Percentiles rank a stretch among this genome's conserved stretches.
phyloP scores from a whole-genome alignment of 2,797 vertebrate genomes.

The Harpagifer antarcticus region DNA sequence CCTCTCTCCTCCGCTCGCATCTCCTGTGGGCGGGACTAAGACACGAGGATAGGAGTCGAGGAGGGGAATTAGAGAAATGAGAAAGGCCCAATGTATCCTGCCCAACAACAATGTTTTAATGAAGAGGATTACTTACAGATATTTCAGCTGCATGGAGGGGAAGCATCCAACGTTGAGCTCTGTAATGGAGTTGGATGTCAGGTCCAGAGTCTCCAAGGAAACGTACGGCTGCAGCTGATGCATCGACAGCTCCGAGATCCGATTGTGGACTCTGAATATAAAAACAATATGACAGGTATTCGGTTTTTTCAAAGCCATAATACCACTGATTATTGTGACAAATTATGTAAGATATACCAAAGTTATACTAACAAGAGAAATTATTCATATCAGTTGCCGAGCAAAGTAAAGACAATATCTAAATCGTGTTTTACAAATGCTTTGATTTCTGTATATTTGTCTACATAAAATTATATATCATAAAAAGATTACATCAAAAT shows the following conservation, averaged over 20 bases:
- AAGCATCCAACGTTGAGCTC: constrained; percentile 93
- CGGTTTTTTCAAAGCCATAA: constrained; percentile 12
- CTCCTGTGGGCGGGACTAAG: too few relatives aligned
- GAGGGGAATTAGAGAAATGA: too few relatives aligned
- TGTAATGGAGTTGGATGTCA: constrained; percentile 94
- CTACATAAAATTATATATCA: not conserved
- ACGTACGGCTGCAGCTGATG: constrained; percentile 90
- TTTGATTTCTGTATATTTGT: not conserved
- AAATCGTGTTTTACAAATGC: not conserved
- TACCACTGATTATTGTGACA: not conserved
- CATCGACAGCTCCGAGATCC: constrained; percentile 89
- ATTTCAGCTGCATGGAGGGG: constrained; percentile 94
- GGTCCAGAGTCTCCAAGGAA: constrained; percentile 92
- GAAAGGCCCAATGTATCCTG: too few relatives aligned
- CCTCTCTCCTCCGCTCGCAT: too few relatives aligned
- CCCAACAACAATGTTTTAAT: not conserved
- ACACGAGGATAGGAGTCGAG: too few relatives aligned
- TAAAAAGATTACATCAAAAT: not conserved
- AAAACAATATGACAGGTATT: constrained; percentile 17
- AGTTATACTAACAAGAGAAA: not conserved
- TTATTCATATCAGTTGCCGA: too few relatives aligned
- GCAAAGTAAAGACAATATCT: not conserved
- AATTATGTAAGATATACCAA: not conserved
- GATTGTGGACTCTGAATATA: constrained; percentile 91
- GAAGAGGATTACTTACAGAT: constrained; percentile 86